phyloP scores from a whole-genome alignment of 2,113 vertebrate species.

The Malurus melanocephalus region DNA sequence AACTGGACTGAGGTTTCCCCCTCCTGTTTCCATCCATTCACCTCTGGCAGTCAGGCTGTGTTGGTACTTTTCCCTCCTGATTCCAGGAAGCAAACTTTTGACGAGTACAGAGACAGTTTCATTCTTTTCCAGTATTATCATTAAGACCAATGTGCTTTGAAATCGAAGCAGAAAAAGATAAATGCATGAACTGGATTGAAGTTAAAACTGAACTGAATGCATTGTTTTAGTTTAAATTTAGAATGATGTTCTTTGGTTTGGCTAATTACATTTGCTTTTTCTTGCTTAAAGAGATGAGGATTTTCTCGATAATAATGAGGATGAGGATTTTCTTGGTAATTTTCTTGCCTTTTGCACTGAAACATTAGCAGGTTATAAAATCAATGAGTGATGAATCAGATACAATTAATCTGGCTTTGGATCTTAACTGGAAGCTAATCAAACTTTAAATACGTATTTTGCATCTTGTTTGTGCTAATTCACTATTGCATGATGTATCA shows the following conservation, averaged over 20 bases:
- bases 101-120: background rate
- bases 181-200: background rate
- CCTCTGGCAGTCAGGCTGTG: background rate
- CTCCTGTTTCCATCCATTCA: background rate
- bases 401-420: conserved; percentile 52
- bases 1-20: background rate
- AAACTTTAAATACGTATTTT: conserved; percentile 42
- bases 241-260: background rate
- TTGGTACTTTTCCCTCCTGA: background rate
- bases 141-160: background rate
- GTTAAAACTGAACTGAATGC: background rate
- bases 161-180: background rate
- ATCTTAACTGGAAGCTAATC: conserved; percentile 50
- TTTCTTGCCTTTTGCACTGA: conserved; percentile 11
- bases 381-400: conserved; percentile 24
- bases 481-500: conserved; percentile 7
- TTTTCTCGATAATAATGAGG: background rate
- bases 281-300: background rate
- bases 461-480: conserved; percentile 53
- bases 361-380: conserved; percentile 50
- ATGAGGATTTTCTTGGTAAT: conserved; percentile 21
- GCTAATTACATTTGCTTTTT: conserved; percentile 30
- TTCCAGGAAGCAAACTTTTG: background rate
- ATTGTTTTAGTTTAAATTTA: conserved; percentile 21
- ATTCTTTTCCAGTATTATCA: background rate